Base-by-base conservation (phyloP, 2,797 vertebrate species). In the Cryptoblepharus egeriae region DNA sequence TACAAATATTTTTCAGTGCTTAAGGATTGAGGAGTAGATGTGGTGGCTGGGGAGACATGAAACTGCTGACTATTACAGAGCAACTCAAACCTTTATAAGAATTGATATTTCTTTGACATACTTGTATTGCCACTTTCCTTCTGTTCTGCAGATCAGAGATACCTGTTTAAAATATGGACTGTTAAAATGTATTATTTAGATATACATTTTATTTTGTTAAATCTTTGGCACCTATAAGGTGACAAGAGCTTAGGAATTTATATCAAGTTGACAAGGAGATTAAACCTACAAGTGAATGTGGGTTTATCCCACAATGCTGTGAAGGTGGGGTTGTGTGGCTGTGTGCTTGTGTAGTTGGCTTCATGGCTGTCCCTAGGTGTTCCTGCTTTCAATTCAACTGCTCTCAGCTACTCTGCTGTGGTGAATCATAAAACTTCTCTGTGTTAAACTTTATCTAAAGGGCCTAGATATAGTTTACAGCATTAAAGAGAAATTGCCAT, bases 1-100 rank as follows among this genome's bases (percentile, higher is more conserved):
- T 90, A 45, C 67, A 80, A 82, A 70, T 80, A 88, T 89, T 82
- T 87, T 85, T 92, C 72, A 88, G 83, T 80, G 86, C n/a, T 77
- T 77, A 35, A 87, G 39, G 86, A 88, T 61, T 73, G 18, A 86
- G 57, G 89, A 89, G 64, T 82, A 16, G 84, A 87, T 89, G 88
- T 74, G 77, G 16, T 69, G 52, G 28, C 69, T 78, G 63, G 77
- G 83, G 70, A 74, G 69, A 22, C 28, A 76, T n/a, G 69, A 52
- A 84, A 75, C 3, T 58, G 45, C 45, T 30, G 77, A 16, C 75
- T 64, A 63, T 84, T 82, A 83, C 42, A n/a, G 12, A 7, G 2
- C 67, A 2, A 42, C 77, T 77, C 72, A 82, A 60, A 61, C 11
- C 26, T 63, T 74, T 15, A 2, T 65, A 18, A 63, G 37, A 77